phyloP scores from a whole-genome alignment of 2,797 vertebrate species.

The Gallinago solitaria region DNA sequence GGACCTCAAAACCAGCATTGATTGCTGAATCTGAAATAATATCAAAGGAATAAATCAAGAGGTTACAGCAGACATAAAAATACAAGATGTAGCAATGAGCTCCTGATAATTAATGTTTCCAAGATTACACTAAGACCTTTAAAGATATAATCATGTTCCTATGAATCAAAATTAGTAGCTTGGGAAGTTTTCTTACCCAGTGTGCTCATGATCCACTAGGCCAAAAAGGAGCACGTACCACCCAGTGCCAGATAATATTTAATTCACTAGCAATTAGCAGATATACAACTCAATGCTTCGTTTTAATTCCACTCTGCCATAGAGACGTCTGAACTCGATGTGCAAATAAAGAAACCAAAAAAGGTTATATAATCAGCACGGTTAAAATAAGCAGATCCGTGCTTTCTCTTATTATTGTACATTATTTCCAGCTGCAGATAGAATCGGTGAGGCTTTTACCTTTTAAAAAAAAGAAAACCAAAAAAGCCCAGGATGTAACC shows the following conservation, averaged over 20 bases:
- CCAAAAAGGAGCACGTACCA: background rate
- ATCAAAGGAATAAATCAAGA: constrained; percentile 71
- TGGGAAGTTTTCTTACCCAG: background rate
- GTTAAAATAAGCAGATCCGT: background rate
- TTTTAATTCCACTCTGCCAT: background rate
- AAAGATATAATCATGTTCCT: background rate
- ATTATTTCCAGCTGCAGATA: background rate
- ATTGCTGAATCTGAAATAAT: constrained; percentile 68
- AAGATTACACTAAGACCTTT: constrained; percentile 38
- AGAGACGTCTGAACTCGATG: background rate
- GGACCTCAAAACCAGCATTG: constrained; percentile 49
- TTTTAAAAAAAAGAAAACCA: background rate
- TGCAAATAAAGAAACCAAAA: background rate
- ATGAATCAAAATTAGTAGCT: constrained; percentile 51
- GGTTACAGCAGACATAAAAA: constrained; percentile 57
- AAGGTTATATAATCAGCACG: background rate
- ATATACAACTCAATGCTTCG: background rate
- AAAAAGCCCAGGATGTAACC: background rate
- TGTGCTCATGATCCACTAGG: background rate
- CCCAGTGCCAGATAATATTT: background rate
- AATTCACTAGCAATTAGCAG: background rate
- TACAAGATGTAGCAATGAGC: constrained; percentile 55
- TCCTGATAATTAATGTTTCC: constrained; percentile 60
- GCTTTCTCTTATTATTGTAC: background rate
- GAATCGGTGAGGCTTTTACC: background rate